phyloP scores from a whole-genome alignment of 2,797 vertebrate species.

The Acipenser ruthenus region DNA sequence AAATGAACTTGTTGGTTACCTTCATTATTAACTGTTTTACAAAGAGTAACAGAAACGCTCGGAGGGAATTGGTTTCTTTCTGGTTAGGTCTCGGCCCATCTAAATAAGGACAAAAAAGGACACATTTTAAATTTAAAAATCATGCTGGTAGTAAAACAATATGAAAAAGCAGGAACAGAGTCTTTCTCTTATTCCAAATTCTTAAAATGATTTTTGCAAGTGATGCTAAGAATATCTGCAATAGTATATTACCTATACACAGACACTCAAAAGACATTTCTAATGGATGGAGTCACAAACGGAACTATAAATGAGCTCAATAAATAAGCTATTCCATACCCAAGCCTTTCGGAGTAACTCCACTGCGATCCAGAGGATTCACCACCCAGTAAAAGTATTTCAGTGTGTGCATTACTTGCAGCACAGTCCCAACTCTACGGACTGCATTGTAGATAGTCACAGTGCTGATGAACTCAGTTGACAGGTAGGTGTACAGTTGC shows the following conservation, averaged over 20 bases:
- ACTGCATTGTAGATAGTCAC: conserved; percentile 92
- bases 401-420: conserved; percentile 89
- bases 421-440: conserved; percentile 87
- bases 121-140: neutral
- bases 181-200: too few relatives aligned
- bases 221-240: too few relatives aligned
- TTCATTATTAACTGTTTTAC: conserved; percentile 96
- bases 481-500: conserved; percentile 86
- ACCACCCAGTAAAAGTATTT: conserved; percentile 95
- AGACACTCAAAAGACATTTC: too few relatives aligned
- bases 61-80: conserved; percentile 81
- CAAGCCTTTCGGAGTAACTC: conserved; percentile 80
- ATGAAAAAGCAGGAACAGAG: too few relatives aligned
- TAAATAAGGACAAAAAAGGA: conserved; percentile 35
- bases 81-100: conserved; percentile 86
- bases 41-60: conserved; percentile 88
- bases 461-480: conserved; percentile 91
- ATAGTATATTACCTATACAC: too few relatives aligned
- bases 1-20: conserved; percentile 44
- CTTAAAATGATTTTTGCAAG: too few relatives aligned
- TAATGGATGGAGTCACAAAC: too few relatives aligned
- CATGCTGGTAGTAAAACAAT: too few relatives aligned
- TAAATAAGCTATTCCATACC: conserved; percentile 51
- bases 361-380: conserved; percentile 91
- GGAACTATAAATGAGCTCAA: too few relatives aligned